These are phyloP conservation scores for Cylindroiulus punctatus DNA, from an alignment of 2,888 invertebrate species.

Conservation along the genomic window DNA sequence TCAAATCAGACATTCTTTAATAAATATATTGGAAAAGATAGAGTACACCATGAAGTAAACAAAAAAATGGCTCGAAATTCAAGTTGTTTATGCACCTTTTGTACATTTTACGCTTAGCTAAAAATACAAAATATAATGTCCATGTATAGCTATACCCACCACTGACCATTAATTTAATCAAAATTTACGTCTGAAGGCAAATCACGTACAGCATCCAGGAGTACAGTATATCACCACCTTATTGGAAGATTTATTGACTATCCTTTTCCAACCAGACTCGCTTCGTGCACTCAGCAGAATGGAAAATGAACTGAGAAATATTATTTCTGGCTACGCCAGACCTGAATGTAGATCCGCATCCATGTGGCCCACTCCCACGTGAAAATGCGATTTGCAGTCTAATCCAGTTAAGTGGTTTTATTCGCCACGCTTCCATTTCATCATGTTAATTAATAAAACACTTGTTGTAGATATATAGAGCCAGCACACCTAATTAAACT, in stretches of 20 bases:
- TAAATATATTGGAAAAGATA: too few relatives aligned
- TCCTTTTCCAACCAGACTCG: neutral
- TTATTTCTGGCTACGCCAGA: neutral
- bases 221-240: too few relatives aligned
- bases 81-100: too few relatives aligned
- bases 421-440: slow-evolving; percentile 10
- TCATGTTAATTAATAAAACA: slow-evolving; percentile 36
- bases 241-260: neutral
- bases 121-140: too few relatives aligned
- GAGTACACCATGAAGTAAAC: too few relatives aligned
- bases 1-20: too few relatives aligned
- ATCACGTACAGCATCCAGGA: too few relatives aligned
- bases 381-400: slow-evolving; percentile 17
- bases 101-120: too few relatives aligned
- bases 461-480: slow-evolving; percentile 13
- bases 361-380: neutral
- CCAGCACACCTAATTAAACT: slow-evolving; percentile 23
- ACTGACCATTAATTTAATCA: too few relatives aligned
- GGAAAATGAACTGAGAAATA: slow-evolving; percentile 4
- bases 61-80: too few relatives aligned
- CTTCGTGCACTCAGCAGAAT: neutral
- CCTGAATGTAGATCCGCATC: neutral
- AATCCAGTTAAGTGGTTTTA: slow-evolving; percentile 35
- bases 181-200: too few relatives aligned
- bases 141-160: too few relatives aligned